Base-by-base conservation (phyloP, 2,888 invertebrate species). In the Cactoblastis cactorum region DNA sequence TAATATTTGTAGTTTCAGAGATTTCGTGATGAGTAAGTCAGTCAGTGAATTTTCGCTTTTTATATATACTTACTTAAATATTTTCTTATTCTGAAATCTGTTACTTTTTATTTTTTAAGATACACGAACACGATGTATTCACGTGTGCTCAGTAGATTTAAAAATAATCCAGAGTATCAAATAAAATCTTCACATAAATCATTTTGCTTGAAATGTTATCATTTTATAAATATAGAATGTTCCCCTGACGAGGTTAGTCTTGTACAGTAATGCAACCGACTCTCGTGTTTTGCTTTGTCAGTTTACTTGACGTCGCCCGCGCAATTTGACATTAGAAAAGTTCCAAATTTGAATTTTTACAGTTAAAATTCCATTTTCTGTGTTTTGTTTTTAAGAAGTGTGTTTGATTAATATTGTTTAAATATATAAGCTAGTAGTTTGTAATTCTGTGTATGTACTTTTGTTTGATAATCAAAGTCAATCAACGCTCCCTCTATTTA, bases 181-280 rank as follows among this genome's bases (percentile, higher is more conserved):
- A 43, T 43, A 43, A 43, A 43, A 43, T 43, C 15, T n/a, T 43
- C 24, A 60, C 45, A 55, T 50, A 50, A 55, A 53, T 45, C 45
- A 46, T 45, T 53, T 49, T 52, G 19, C 53, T 62, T 47, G 34
- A 37, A 46, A 24, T 24, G 22, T 45, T 32, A 38, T 39, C 15
- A 37, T 37, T 37, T 47, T 52, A 53, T 45, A 53, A 56, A 51
- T 53, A 51, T 38, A 46, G 24, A 52, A 38, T 43, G 45, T 50
- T 76, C 55, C 50, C 74, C 17, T 45, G 51, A 65, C 77, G 79
- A 81, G 60, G 77, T 74, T 69, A 70, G 50, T 24, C 46, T 63
- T 66, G 62, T 49, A 37, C 51, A n/a, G n/a, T n/a, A n/a, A n/a
- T n/a, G n/a, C 50, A 50, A 17, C 58, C 55, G 58, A 59, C 66